phyloP scores from a whole-genome alignment of 2,113 vertebrate genomes.

The Trematomus loennbergii region DNA sequence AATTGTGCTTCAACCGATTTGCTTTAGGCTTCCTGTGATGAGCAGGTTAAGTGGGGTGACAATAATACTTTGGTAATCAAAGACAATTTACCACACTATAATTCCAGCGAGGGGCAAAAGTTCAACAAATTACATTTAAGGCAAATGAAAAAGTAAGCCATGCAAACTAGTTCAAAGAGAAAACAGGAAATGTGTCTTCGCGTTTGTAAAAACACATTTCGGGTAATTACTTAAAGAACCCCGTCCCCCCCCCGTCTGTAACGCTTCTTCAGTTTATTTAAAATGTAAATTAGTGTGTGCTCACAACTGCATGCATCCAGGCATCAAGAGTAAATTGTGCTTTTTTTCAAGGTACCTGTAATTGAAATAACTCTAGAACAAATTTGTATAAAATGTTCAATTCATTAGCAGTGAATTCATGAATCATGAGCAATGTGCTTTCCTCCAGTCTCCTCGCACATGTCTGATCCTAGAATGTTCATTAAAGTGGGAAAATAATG shows the following conservation, averaged over 20 bases:
- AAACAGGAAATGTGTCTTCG: slow-evolving; percentile 49
- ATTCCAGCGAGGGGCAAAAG: slow-evolving; percentile 68
- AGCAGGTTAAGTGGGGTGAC: slow-evolving; percentile 79
- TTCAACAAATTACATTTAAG: slow-evolving; percentile 67
- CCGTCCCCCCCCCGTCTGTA: slow-evolving; percentile 6
- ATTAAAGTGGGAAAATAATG: slow-evolving; percentile 63
- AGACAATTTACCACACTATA: slow-evolving; percentile 73
- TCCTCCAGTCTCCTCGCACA: slow-evolving; percentile 47
- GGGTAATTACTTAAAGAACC: slow-evolving; percentile 74
- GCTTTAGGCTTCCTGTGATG: slow-evolving; percentile 59
- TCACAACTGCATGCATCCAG: slow-evolving; percentile 64
- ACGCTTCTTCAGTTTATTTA: slow-evolving; percentile 65
- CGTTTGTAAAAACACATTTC: slow-evolving; percentile 57
- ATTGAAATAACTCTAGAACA: slow-evolving; percentile 72
- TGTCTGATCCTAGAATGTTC: slow-evolving; percentile 50
- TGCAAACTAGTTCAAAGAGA: slow-evolving; percentile 59
- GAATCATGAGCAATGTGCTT: slow-evolving; percentile 68
- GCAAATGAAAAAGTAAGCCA: slow-evolving; percentile 65
- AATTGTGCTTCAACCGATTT: slow-evolving; percentile 32
- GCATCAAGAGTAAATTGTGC: slow-evolving; percentile 64
- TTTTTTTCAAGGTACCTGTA: slow-evolving; percentile 67
- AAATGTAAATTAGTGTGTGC: slow-evolving; percentile 71
- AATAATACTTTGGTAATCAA: slow-evolving; percentile 79
- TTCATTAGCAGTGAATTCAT: slow-evolving; percentile 66
- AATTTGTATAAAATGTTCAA: slow-evolving; percentile 73